Evolutionary conservation across 2,888 invertebrate genomes (phyloP).

Genomic region (Tipula lateralis): DNA sequence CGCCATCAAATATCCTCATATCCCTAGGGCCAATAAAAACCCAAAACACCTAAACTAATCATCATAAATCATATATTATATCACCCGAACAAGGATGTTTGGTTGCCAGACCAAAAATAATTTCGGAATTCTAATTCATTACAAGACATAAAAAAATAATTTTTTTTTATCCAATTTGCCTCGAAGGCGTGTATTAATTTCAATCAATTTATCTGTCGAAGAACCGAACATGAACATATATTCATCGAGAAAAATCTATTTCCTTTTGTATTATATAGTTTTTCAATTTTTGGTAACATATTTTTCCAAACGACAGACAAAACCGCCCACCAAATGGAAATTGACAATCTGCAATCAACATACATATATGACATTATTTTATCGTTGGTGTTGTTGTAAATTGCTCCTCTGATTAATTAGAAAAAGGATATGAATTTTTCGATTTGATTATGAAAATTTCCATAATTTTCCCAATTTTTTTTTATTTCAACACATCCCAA

Average conservation of each 20-base stretch:
- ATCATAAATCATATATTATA: background rate
- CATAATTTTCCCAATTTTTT: background rate
- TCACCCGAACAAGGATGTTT: background rate
- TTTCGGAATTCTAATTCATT: background rate
- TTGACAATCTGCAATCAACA: background rate
- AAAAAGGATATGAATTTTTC: constrained; percentile 24
- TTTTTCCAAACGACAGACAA: background rate
- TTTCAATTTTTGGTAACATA: background rate
- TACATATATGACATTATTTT: background rate
- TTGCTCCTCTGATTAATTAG: background rate
- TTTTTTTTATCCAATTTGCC: background rate
- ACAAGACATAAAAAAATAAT: background rate
- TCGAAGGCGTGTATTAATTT: constrained; percentile 9
- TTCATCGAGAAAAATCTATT: background rate
- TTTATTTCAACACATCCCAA: background rate
- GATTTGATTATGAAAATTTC: background rate
- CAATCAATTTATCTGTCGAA: background rate
- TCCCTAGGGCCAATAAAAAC: background rate
- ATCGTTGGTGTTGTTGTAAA: background rate
- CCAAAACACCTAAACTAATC: background rate
- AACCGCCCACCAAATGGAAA: constrained; percentile 19
- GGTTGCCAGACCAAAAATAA: constrained; percentile 19
- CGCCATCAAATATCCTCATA: background rate
- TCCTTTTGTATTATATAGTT: background rate
- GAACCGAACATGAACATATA: background rate